Percentiles rank a stretch among this genome's conserved stretches.
Conservation (phyloP, 2,888 invertebrate genomes). For the Pyrrhia umbra region DNA sequence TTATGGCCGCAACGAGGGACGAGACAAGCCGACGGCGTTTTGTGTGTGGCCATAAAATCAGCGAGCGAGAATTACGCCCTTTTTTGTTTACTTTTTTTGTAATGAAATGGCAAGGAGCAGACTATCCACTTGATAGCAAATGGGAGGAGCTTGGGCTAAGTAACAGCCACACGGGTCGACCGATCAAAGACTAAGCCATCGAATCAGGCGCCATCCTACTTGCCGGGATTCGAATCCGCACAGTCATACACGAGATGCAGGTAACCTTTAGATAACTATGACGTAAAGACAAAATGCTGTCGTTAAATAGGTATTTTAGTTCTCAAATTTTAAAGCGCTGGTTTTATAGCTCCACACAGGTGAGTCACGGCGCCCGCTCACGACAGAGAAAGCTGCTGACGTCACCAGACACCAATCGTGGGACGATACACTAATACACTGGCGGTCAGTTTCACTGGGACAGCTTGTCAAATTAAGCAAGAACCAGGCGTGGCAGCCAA, state of each 20-base stretch:
- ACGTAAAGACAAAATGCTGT: too few species aligned
- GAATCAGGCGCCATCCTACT: too few species aligned
- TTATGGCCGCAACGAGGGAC: conserved; percentile 42
- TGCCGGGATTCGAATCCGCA: too few species aligned
- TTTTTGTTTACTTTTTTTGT: not conserved
- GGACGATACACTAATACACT: conserved; percentile 19
- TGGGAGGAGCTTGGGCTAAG: too few species aligned
- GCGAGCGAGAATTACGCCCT: not conserved
- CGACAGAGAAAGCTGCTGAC: conserved; percentile 53
- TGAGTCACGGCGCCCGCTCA: conserved; percentile 49
- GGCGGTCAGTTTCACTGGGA: not conserved
- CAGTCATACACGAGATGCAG: too few species aligned
- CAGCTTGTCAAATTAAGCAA: not conserved
- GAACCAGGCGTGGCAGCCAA: not conserved
- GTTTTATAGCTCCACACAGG: conserved; percentile 14
- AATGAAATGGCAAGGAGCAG: too few species aligned
- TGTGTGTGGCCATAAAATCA: conserved; percentile 21
- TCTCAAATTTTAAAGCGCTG: not conserved
- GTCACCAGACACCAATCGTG: conserved; percentile 46
- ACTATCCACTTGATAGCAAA: too few species aligned
- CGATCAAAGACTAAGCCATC: too few species aligned
- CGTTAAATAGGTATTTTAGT: too few species aligned
- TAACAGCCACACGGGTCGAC: too few species aligned
- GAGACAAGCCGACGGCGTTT: conserved; percentile 45
- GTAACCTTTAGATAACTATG: too few species aligned